phyloP scores from a whole-genome alignment of 2,113 vertebrate species.

The Lota lota region DNA sequence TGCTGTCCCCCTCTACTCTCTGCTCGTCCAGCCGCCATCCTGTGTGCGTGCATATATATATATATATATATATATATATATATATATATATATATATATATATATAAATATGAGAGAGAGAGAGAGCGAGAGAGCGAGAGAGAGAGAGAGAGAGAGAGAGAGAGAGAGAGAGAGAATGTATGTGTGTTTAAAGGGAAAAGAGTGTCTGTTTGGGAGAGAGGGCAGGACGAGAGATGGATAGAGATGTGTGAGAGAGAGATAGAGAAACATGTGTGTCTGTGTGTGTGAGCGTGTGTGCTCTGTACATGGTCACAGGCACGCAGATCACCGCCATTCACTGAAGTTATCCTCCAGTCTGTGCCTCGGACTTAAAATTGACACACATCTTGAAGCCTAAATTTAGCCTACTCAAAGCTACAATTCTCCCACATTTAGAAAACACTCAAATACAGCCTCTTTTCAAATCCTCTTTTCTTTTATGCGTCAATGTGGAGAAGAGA shows the following conservation, averaged over 20 bases:
- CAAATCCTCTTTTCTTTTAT: conserved; percentile 18
- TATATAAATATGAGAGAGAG: conserved; percentile 4
- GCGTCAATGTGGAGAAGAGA: conserved; percentile 6
- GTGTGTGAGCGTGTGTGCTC: conserved; percentile 21
- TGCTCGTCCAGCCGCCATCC: conserved; percentile 15
- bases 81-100: too few species aligned
- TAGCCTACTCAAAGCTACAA: conserved; percentile 22
- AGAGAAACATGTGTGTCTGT: not conserved
- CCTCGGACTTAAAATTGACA: conserved; percentile 62
- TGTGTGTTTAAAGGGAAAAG: not conserved
- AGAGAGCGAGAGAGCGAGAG: conserved; percentile 14
- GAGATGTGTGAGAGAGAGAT: not conserved
- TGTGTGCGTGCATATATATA: too few species aligned
- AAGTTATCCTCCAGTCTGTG: conserved; percentile 33
- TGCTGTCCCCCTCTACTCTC: conserved; percentile 48
- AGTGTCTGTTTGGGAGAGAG: not conserved
- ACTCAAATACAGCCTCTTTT: conserved; percentile 19
- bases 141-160: not conserved
- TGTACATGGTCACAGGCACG: conserved; percentile 44
- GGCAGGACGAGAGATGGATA: not conserved
- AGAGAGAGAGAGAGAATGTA: not conserved
- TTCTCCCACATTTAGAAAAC: conserved; percentile 46
- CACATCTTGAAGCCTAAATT: conserved; percentile 54
- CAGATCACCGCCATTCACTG: conserved; percentile 61
- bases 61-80: too few species aligned